Evolutionary conservation across 2,113 vertebrate species (phyloP).

Genomic region (Ciconia maguari): DNA sequence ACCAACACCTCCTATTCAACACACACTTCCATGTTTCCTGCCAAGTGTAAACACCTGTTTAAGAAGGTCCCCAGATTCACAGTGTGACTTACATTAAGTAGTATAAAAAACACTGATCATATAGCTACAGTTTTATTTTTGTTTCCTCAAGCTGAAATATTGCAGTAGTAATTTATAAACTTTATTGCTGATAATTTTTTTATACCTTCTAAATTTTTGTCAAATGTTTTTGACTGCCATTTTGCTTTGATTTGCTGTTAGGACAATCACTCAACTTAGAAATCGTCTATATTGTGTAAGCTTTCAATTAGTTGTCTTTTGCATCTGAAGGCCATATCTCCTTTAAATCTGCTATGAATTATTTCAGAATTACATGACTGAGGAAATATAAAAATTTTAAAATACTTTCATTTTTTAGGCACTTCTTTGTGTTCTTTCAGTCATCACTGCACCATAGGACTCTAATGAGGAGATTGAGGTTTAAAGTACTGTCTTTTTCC

Average conservation of each 20-base stretch:
- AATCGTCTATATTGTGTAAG: neutral
- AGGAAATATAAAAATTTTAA: neutral
- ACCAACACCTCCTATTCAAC: neutral
- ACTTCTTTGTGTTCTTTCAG: neutral
- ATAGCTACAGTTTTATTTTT: neutral
- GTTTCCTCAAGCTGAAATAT: neutral
- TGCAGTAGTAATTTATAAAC: neutral
- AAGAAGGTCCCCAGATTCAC: neutral
- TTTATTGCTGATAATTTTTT: neutral
- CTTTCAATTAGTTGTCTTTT: neutral
- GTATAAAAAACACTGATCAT: accelerated
- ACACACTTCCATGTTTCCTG: neutral
- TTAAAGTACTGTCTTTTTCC: neutral
- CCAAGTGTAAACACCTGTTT: neutral
- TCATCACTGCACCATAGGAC: neutral
- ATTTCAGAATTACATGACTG: neutral
- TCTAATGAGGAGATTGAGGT: neutral
- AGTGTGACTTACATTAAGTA: neutral
- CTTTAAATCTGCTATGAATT: neutral
- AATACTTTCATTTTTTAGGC: neutral
- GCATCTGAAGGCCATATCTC: neutral
- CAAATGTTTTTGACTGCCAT: neutral
- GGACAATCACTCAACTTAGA: neutral
- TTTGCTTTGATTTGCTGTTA: neutral
- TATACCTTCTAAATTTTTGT: neutral